Evolutionary conservation across 2,797 vertebrate genomes (phyloP), one percentile per base, ranked within the genome.

Genomic region (Gila robusta): DNA sequence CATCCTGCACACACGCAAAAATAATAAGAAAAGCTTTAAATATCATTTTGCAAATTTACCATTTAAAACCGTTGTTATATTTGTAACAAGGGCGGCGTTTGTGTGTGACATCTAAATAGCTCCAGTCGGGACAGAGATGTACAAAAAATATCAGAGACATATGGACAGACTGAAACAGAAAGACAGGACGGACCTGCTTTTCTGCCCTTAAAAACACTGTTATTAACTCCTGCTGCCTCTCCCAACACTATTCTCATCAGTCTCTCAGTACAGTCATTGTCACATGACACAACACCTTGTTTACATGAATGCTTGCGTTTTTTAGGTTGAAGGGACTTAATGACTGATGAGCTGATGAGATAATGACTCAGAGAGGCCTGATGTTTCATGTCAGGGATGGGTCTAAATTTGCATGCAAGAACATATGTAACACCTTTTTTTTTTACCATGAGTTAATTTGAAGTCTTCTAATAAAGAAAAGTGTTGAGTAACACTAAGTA

Each of bases 161-260:
- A 67, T 67, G 19, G 3, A 73, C 47, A 8, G 8, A 85, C 4
- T 90, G 74, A 90, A 89, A 92, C 69, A 89, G 76, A 21, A 3
- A 64, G 89, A 93, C 93, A 89, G 83, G 93, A 90, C 89, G 81
- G 92, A 95, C 94, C 91, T 83, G 93, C 89, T 91, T 79, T 72
- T 93, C 92, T 73, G 56, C 37, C 23, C 2, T 72, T 32, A 17
- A 52, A 79, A 47, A 37, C 71, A 64, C 37, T 23, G 16, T 88
- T 72, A 90, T 85, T 92, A 70, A 92, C 44, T 71, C 84, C 80
- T 84, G 88, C 37, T 69, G 81, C 72, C 86, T 69, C 66, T 86
- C 44, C 81, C 86, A 81, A 28, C 44, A 54, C 47, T 10, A 12
- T 67, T 41, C 17, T 62, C 74, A 89, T 52, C 72, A 26, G 49